Evolutionary conservation across 2,888 invertebrate species (phyloP).

Genomic region (Caenorhabditis imperialis): DNA sequence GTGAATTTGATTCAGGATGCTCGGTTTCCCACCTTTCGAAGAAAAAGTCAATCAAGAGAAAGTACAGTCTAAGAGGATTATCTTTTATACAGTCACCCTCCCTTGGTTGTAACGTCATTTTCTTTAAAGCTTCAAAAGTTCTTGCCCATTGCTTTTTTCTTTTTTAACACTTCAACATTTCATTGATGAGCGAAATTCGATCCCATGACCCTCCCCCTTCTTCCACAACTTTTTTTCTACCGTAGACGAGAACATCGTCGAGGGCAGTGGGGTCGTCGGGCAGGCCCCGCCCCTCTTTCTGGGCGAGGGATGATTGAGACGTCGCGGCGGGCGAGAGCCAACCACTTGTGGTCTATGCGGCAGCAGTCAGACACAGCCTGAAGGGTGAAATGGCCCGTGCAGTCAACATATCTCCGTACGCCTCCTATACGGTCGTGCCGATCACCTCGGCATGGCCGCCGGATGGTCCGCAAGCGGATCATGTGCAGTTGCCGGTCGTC

Average conservation of each 20-base stretch:
- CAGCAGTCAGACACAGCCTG: conserved; percentile 49
- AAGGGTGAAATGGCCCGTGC: conserved; percentile 61
- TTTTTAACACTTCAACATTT: too few relatives aligned
- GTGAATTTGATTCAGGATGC: conserved; percentile 9
- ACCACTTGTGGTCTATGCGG: conserved; percentile 57
- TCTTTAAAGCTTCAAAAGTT: too few relatives aligned
- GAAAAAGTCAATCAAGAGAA: too few relatives aligned
- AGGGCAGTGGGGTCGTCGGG: too few relatives aligned
- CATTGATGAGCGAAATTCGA: too few relatives aligned
- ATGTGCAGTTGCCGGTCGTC: conserved; percentile 19
- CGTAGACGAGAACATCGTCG: conserved; percentile 55
- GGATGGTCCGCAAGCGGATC: conserved; percentile 28
- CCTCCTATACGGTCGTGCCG: conserved; percentile 60
- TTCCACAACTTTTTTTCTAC: conserved; percentile 48
- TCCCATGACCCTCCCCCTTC: conserved; percentile 18
- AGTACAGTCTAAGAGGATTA: too few relatives aligned
- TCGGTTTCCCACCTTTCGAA: too few relatives aligned
- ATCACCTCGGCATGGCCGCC: conserved; percentile 56
- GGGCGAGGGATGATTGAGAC: conserved; percentile 55
- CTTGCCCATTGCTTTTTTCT: too few relatives aligned
- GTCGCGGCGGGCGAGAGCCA: conserved; percentile 51
- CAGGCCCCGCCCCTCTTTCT: conserved; percentile 41
- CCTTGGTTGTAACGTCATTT: too few relatives aligned
- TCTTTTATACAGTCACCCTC: too few relatives aligned
- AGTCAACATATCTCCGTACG: conserved; percentile 58